A percentile compares a stretch with the other conserved stretches of the same genome.
Evolutionary conservation across 2,888 invertebrate species (phyloP).

Genomic region (Schrankia costaestrigalis): DNA sequence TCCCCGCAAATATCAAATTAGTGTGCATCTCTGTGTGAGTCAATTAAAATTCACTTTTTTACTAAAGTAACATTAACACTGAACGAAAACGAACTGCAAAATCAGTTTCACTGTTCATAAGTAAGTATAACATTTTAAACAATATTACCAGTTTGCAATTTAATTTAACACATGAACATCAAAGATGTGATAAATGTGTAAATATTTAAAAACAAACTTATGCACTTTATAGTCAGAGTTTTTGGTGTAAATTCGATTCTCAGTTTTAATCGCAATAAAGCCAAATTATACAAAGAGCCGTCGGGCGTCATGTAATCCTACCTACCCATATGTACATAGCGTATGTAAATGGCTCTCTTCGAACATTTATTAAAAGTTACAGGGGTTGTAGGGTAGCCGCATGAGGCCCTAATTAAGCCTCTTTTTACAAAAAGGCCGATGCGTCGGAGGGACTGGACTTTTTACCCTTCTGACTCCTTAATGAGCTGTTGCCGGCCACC

Average conservation of each 20-base stretch:
- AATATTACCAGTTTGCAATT: no score
- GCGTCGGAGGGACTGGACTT: conserved; percentile 59
- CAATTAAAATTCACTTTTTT: no score
- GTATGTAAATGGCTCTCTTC: conserved; percentile 60
- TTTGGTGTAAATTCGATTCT: conserved; percentile 2
- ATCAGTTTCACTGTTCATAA: no score
- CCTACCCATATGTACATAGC: conserved; percentile 30
- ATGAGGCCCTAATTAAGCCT: conserved; percentile 79
- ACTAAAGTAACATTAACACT: no score
- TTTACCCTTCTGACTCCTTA: conserved; percentile 77
- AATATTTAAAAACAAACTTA: no score
- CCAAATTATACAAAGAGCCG: conserved; percentile 5
- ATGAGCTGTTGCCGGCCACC: conserved; percentile 72
- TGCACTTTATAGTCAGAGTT: no score
- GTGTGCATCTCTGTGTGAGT: no score
- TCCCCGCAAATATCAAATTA: no score
- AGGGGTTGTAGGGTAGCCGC: conserved; percentile 77
- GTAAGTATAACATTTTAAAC: no score
- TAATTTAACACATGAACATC: no score
- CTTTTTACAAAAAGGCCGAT: conserved; percentile 74
- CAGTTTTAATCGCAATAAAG: conserved; percentile 3
- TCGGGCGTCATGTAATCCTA: conserved; percentile 15
- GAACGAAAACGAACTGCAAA: no score
- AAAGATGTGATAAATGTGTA: no score
- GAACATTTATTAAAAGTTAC: conserved; percentile 81